These are phyloP conservation scores for Steinernema scapterisci DNA, from an alignment of 2,888 invertebrate genomes.

Conservation along the genomic window DNA sequence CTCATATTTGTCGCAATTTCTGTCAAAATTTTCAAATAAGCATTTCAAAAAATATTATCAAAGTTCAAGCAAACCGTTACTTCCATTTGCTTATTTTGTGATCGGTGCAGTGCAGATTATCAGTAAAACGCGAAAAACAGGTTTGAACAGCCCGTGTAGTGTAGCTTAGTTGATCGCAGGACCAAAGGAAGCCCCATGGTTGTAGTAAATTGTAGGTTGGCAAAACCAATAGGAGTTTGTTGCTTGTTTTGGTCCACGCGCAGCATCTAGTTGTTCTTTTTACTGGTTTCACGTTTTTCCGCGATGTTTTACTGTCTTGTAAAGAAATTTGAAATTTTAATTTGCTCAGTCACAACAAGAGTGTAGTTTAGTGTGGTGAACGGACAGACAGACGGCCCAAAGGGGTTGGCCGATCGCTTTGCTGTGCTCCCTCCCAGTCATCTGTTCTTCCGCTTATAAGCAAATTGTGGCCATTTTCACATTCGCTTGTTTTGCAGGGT, in stretches of 20 bases:
- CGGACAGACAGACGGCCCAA: background rate
- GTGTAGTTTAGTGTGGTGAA: constrained; percentile 2
- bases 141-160: constrained; percentile 3
- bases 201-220: too few species aligned
- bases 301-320: background rate
- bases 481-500: constrained; percentile 17
- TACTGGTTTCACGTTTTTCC: background rate
- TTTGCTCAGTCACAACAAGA: background rate
- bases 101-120: background rate
- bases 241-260: background rate
- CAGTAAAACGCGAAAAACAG: constrained; percentile 10
- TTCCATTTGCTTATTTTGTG: background rate
- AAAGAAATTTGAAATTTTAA: background rate
- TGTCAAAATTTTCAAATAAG: too few species aligned
- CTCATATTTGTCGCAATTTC: too few species aligned
- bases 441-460: background rate
- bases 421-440: background rate
- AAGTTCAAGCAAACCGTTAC: background rate
- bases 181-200: background rate
- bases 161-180: constrained; percentile 2
- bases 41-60: too few species aligned
- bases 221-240: background rate
- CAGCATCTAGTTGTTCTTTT: background rate
- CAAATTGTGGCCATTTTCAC: background rate
- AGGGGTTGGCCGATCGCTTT: constrained; percentile 8